phyloP scores from a whole-genome alignment of 2,888 invertebrate species.

The Cheiracanthium punctorium region DNA sequence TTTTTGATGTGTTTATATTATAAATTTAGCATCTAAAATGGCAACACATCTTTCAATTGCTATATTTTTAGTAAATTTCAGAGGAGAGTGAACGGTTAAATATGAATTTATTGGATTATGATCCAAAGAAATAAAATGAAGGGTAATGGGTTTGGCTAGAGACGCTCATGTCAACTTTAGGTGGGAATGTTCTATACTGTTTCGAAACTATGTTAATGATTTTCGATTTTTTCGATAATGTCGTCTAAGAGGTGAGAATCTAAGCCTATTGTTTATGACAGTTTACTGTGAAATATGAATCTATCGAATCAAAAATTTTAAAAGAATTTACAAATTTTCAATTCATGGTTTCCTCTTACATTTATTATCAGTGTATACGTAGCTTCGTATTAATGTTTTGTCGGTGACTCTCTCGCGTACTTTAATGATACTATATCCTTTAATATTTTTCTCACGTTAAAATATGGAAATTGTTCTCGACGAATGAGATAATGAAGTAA shows the following conservation, averaged over 20 bases:
- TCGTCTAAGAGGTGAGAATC: constrained; percentile 48
- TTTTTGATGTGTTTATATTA: background rate
- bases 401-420: background rate
- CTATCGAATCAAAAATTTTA: constrained; percentile 11
- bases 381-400: background rate
- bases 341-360: background rate
- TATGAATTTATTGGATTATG: constrained; percentile 42
- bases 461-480: too few relatives aligned
- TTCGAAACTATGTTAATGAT: constrained; percentile 8
- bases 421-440: background rate
- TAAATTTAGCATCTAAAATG: background rate
- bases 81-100: constrained; percentile 28
- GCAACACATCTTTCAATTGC: background rate
- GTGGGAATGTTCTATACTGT: background rate
- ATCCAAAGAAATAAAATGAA: constrained; percentile 31
- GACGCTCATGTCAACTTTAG: background rate
- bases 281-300: constrained; percentile 44
- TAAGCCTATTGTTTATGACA: constrained; percentile 51
- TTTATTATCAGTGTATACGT: background rate
- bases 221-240: constrained; percentile 30
- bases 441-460: too few relatives aligned
- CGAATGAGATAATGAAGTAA: too few relatives aligned
- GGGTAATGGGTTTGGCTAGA: constrained; percentile 37
- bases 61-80: constrained; percentile 9
- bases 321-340: background rate